Evolutionary conservation across 2,888 invertebrate genomes (phyloP).

Genomic region (Xestia rhomboidea): DNA sequence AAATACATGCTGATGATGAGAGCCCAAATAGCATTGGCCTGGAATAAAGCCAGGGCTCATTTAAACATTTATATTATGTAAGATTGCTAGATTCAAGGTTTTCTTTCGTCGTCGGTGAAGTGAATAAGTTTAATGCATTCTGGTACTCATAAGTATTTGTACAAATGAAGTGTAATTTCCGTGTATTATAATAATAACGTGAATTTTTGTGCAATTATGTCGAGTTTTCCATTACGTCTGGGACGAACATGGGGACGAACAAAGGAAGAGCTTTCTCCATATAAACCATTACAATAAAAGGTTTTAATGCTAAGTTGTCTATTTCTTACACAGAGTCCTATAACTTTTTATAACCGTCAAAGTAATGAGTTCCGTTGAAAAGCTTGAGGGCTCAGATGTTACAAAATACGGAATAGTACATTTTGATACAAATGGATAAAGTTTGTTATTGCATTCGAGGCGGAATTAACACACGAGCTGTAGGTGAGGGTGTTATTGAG

Average conservation of each 20-base stretch:
- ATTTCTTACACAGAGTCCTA: background rate
- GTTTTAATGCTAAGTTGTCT: background rate
- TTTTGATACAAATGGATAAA: too few species aligned
- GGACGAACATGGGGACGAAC: background rate
- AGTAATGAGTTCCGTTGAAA: constrained; percentile 12
- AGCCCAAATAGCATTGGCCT: background rate
- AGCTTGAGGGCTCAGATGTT: background rate
- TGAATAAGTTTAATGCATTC: background rate
- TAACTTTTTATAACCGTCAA: constrained; percentile 16
- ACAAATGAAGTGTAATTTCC: constrained; percentile 5
- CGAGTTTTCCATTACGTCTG: constrained; percentile 28
- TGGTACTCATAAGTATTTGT: background rate
- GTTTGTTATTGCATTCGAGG: too few species aligned
- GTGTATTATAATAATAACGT: background rate
- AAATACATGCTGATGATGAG: background rate
- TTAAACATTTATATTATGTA: background rate
- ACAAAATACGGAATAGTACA: constrained; percentile 6
- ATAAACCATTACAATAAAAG: constrained; percentile 37
- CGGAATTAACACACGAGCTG: too few species aligned
- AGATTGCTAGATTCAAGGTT: background rate
- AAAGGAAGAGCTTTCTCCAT: constrained; percentile 26
- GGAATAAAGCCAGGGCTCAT: background rate
- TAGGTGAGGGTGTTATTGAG: too few species aligned
- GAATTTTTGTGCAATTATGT: background rate
- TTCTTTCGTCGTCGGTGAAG: background rate